A percentile compares a stretch with the other conserved stretches of the same genome.
Evolutionary conservation across 1,140 invertebrate genomes (phyloP).

Genomic region (Drosophila repleta): DNA sequence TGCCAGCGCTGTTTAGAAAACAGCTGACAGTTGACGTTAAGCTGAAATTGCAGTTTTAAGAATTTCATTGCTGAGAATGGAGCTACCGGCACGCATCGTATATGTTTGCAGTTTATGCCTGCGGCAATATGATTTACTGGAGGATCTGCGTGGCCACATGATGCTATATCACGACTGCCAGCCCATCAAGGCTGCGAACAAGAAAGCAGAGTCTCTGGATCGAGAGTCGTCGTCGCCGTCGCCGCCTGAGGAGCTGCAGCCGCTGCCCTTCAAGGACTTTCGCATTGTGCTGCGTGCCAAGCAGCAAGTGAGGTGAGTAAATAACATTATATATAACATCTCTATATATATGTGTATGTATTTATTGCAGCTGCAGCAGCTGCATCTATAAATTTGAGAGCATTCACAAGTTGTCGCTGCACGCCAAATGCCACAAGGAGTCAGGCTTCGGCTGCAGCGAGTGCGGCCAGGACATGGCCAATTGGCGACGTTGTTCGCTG

Average conservation of each 20-base stretch:
- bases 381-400: conserved; percentile 85
- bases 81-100: conserved; percentile 51
- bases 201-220: conserved; percentile 1
- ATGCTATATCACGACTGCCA: conserved; percentile 82
- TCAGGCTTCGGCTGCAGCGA: conserved; percentile 84
- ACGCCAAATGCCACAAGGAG: conserved; percentile 84
- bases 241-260: conserved; percentile 47
- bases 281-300: conserved; percentile 58
- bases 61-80: conserved; percentile 29
- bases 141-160: conserved; percentile 85
- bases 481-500: conserved; percentile 87
- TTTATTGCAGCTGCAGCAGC: conserved; percentile 78
- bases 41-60: neutral
- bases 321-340: neutral
- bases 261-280: conserved; percentile 77
- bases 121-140: conserved; percentile 84
- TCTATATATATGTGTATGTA: too few relatives aligned
- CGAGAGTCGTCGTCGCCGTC: conserved; percentile 1
- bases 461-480: conserved; percentile 85
- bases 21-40: conserved; percentile 20
- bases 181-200: conserved; percentile 22
- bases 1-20: conserved; percentile 14
- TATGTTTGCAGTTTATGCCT: conserved; percentile 85
- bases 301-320: conserved; percentile 52
- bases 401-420: conserved; percentile 84